A percentile compares a stretch with the other conserved stretches of the same genome.
Conservation (phyloP, 2,888 invertebrate species). For the Anticlea derivata region DNA sequence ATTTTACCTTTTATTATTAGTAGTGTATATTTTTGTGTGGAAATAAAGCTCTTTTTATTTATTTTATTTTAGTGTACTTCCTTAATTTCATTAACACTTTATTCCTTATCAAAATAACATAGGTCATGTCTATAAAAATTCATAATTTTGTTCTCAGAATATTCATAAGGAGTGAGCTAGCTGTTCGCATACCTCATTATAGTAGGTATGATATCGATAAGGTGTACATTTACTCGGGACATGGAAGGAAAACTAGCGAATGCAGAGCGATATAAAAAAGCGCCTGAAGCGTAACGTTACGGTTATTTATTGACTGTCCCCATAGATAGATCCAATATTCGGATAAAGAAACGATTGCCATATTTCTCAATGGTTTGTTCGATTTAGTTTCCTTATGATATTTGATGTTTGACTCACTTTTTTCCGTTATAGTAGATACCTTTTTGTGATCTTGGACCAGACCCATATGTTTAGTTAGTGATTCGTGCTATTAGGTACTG, state of each 20-base stretch:
- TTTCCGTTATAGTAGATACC: not conserved
- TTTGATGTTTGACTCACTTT: conserved; percentile 14
- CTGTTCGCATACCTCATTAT: not conserved
- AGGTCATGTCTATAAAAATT: no score
- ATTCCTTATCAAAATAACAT: no score
- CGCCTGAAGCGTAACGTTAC: conserved; percentile 30
- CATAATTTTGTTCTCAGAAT: no score
- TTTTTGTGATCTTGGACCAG: not conserved
- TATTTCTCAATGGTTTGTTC: conserved; percentile 28
- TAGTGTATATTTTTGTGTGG: no score
- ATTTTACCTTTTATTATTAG: no score
- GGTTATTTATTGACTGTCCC: conserved; percentile 38
- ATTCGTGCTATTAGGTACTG: no score
- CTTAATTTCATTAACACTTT: no score
- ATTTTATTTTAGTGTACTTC: no score
- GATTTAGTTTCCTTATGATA: conserved; percentile 24
- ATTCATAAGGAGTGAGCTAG: not conserved
- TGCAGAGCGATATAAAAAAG: conserved; percentile 29
- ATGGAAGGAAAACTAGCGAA: conserved; percentile 29
- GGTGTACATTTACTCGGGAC: conserved; percentile 30
- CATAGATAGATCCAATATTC: conserved; percentile 36
- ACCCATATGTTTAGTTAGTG: no score
- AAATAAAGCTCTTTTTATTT: no score
- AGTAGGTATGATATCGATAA: conserved; percentile 23
- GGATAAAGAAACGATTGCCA: conserved; percentile 29